Evolutionary conservation across 2,797 vertebrate genomes (phyloP).

Genomic region (Kryptolebias ocellatus): DNA sequence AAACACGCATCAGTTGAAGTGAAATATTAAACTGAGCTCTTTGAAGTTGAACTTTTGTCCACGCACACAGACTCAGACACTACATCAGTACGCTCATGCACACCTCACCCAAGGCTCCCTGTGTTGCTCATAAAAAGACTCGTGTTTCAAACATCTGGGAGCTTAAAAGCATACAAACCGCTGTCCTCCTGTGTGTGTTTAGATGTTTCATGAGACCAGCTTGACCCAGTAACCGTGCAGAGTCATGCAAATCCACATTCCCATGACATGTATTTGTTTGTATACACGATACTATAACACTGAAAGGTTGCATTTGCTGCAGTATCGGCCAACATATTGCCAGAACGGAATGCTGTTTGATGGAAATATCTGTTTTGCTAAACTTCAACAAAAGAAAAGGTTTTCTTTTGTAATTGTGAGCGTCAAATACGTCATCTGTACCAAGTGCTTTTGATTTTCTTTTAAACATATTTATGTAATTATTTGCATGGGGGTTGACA

Average conservation of each 20-base stretch:
- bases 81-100: slow-evolving; percentile 34
- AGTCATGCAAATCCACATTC: slow-evolving; percentile 49
- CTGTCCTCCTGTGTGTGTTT: slow-evolving; percentile 56
- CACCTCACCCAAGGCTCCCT: slow-evolving; percentile 52
- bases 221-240: slow-evolving; percentile 38
- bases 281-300: slow-evolving; percentile 10
- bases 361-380: no score
- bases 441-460: neutral
- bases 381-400: no score
- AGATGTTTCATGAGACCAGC: slow-evolving; percentile 37
- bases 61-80: slow-evolving; percentile 20
- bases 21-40: slow-evolving; percentile 56
- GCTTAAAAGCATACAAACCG: slow-evolving; percentile 58
- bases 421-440: slow-evolving; percentile 26
- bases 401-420: no score
- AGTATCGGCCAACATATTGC: neutral
- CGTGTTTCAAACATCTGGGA: slow-evolving; percentile 79
- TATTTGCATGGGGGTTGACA: slow-evolving; percentile 41
- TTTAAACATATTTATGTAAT: slow-evolving; percentile 21
- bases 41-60: slow-evolving; percentile 71
- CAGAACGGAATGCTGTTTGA: no score
- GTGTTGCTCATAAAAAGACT: slow-evolving; percentile 69
- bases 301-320: slow-evolving; percentile 12
- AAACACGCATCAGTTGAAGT: slow-evolving; percentile 37
- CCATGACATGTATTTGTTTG: slow-evolving; percentile 26